Conservation (phyloP, 2,797 vertebrate genomes). For the Rhincodon typus region DNA sequence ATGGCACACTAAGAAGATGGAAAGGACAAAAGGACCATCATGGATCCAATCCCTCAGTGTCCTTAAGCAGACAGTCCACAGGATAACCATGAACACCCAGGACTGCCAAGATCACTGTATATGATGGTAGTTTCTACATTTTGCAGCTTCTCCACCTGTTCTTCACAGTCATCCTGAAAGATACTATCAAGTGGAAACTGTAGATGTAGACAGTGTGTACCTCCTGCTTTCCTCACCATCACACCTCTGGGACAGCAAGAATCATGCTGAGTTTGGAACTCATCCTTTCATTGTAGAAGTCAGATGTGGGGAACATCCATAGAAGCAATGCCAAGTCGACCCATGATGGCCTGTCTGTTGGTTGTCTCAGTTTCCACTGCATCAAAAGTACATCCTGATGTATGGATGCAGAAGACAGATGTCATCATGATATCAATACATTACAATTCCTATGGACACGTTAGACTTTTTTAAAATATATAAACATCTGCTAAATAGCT, state of each 20-base stretch:
- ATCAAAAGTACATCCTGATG: not conserved
- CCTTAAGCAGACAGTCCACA: not conserved
- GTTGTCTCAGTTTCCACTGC: not conserved
- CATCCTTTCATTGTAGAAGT: not conserved
- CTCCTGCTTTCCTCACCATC: not conserved
- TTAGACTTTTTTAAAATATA: no score
- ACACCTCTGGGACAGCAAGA: no score
- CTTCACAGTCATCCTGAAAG: not conserved
- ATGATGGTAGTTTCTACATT: not conserved
- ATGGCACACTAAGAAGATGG: not conserved
- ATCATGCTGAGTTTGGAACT: not conserved
- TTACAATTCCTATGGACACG: no score
- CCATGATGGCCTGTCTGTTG: not conserved
- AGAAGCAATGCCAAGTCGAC: not conserved
- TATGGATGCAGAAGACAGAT: not conserved
- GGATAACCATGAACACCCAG: not conserved
- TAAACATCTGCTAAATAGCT: no score
- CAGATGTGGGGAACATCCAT: not conserved
- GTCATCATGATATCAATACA: no score
- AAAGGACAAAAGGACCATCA: not conserved
- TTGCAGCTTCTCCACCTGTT: not conserved
- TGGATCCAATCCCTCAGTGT: not conserved
- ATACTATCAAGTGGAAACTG: not conserved
- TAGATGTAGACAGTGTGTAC: not conserved
- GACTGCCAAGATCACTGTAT: not conserved